Percentiles rank a stretch among this genome's conserved stretches.
Evolutionary conservation across 2,113 vertebrate species (phyloP).

Genomic region (Pseudopipra pipra): DNA sequence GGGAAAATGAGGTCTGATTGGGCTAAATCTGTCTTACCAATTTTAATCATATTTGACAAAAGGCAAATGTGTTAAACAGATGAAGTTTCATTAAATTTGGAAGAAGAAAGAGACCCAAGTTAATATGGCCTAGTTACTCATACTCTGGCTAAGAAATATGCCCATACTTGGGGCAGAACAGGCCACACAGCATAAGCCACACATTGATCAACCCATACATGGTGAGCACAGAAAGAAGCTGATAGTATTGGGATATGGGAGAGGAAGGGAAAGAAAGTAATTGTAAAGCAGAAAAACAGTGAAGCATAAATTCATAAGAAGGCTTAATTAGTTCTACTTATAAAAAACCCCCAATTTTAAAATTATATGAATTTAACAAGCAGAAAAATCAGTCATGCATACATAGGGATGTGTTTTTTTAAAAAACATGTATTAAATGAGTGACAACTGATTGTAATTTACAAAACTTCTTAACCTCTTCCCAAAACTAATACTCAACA

Average conservation of each 20-base stretch:
- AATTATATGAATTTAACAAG: background rate
- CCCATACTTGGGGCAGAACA: background rate
- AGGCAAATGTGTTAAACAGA: background rate
- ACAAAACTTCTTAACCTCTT: background rate
- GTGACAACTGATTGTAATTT: background rate
- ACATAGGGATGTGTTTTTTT: background rate
- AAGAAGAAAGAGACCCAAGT: background rate
- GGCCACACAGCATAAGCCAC: background rate
- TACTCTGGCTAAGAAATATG: background rate
- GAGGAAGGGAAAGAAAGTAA: background rate
- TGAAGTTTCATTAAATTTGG: background rate
- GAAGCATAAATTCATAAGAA: background rate
- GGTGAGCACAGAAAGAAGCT: background rate
- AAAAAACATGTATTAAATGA: background rate
- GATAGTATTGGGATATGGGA: background rate
- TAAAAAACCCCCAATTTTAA: background rate
- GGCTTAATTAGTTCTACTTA: background rate
- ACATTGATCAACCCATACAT: background rate
- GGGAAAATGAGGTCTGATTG: background rate
- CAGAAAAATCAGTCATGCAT: background rate
- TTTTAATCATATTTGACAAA: background rate
- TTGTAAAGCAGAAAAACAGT: background rate
- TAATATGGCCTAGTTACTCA: background rate
- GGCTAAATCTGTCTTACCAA: background rate
- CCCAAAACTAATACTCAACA: background rate